Base-by-base conservation (phyloP, 1,140 invertebrate species). In the Panagrolaimus sp. region DNA sequence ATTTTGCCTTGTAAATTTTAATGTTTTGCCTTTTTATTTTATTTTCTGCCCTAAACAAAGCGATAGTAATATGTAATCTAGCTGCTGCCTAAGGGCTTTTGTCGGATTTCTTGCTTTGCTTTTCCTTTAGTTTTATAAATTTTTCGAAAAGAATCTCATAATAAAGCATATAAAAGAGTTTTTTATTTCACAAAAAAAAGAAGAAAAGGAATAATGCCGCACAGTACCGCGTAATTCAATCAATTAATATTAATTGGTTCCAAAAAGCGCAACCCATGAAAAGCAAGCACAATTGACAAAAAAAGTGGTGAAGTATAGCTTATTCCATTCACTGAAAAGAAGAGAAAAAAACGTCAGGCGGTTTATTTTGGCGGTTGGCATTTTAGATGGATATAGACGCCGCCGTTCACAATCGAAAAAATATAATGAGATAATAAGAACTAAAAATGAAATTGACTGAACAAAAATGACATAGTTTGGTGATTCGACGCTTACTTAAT, bases 241-340 rank as follows among this genome's bases (percentile, higher is more conserved):
- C 52, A 58, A 58, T 58, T 58, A 26, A 58, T 58, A 58, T 58
- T 58, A 58, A 58, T 58, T 58, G 52, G 52, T 58, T 58, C 28
- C 52, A 58, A 58, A 58, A 58, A 38, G 52, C 52, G 52, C 52
- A 58, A 28, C 52, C 52, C 32, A 38, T 38, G 32, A 38, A 38
- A 38, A 58, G 21, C 21, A 21, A 58, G 52, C 52, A 58, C 52
- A 58, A 58, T 52, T 24, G 17, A 58, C 1, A 58, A 21, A 38
- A 4, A 38, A 4, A 38, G 2, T 38, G 2, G 32, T 38, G 32
- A 38, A 38, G 32, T 38, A 38, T 4, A 38, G 32, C 32, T 38
- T 38, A 38, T 38, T 38, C 32, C 32, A 38, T 38, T 38, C 32
- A 38, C 7, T 7, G 32, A 38, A 7, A 38, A 38, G 32, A 38